Base-by-base conservation (phyloP, 2,888 invertebrate genomes). In the Venusia cambrica region DNA sequence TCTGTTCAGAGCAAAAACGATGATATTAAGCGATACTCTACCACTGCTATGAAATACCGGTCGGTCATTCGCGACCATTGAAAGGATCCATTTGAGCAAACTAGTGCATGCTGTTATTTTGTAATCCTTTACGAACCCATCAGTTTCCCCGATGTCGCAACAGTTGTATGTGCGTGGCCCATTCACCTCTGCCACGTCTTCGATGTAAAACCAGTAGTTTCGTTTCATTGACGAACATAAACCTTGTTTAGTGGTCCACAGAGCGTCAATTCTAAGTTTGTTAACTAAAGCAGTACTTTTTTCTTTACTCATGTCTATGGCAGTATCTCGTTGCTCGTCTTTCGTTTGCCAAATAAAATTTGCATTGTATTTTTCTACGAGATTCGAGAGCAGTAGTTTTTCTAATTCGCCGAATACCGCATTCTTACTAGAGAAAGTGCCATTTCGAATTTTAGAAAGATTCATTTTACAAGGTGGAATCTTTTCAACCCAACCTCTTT, bases 71-170 rank as follows among this genome's bases (percentile, higher is more conserved):
- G 74, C 67, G 1, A 72, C 66, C 78, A 77, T 81, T 13, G 72
- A 73, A 9, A 80, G 58, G 36, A 74, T 52, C 85, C 81, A 93
- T 60, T 92, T 92, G 17, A 97, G 70, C 31, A 96, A 76, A 45
- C 92, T 92, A 27, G 93, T 90, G 48, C 95, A 94, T 2, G 95
- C 93, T 1, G 95, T 95, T 30, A 92, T 80, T 61, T 92, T 90
- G 64, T 91, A 97, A 67, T 97, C 96, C 48, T 89, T 89, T 33
- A 89, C 66, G 60, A 93, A 93, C 10, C 85, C 88, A 31, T 88
- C 85, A 20, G 87, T 68, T 50, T 91, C 92, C 9, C 88, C 88
- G 5, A 65, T 65, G 49, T 90, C 88, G 22, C 75, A 83, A 27
- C 91, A 85, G 51, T 89, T 89, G 62, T 93, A 94, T 30, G 93